Evolutionary conservation across 1,140 invertebrate genomes (phyloP).

Genomic region (Lordiphosa clarofinis): DNA sequence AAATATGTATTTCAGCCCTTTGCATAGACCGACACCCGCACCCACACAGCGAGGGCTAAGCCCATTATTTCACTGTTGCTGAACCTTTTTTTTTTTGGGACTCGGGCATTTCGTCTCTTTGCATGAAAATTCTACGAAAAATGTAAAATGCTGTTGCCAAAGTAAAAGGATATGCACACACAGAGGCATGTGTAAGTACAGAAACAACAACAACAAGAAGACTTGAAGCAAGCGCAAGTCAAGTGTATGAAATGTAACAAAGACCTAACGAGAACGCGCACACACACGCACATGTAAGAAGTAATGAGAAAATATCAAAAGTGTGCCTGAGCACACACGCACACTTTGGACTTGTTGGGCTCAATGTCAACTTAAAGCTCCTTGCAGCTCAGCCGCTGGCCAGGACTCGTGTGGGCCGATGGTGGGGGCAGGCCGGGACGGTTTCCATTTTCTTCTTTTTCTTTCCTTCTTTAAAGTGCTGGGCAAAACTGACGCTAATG

Average conservation of each 20-base stretch:
- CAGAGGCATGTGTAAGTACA: constrained; percentile 44
- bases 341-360: constrained; percentile 29
- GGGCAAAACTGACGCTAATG: constrained; percentile 64
- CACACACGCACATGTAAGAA: constrained; percentile 38
- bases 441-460: constrained; percentile 6
- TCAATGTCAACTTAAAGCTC: constrained; percentile 74
- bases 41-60: constrained; percentile 31
- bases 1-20: constrained; percentile 18
- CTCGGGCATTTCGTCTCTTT: constrained; percentile 43
- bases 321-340: constrained; percentile 47
- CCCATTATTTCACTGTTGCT: constrained; percentile 49
- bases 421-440: neutral
- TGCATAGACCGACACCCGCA: constrained; percentile 4
- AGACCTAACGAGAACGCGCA: constrained; percentile 69
- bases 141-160: constrained; percentile 54
- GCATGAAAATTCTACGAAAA: constrained; percentile 48
- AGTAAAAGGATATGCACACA: constrained; percentile 41
- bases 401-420: constrained; percentile 32
- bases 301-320: constrained; percentile 78
- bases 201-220: constrained; percentile 45
- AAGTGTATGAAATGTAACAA: constrained; percentile 78
- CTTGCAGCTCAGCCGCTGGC: constrained; percentile 48
- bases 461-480: constrained; percentile 50
- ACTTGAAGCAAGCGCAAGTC: constrained; percentile 62
- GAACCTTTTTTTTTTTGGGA: constrained; percentile 30